Base-by-base conservation (phyloP, 2,888 invertebrate genomes). In the Odontocolon sp. region DNA sequence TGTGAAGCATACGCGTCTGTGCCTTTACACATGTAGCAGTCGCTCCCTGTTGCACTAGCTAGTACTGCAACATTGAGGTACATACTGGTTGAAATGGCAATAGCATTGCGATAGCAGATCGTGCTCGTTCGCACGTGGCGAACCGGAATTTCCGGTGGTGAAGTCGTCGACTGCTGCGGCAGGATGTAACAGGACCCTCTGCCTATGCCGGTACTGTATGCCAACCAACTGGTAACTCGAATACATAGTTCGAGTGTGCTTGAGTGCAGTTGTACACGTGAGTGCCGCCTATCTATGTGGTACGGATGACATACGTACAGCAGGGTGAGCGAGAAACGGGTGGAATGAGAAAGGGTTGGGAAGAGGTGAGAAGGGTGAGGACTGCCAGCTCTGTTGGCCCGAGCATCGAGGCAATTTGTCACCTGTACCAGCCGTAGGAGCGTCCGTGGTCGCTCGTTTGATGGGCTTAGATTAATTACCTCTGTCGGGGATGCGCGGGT, bases 401-500 rank as follows among this genome's bases (percentile, higher is more conserved):
- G 80, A 83, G 83, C 80, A 84, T 80, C 83, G 83, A 82, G 84
- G 86, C 85, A 87, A 89, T 89, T 88, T 89, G 88, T 89, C 88
- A 89, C 85, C 84, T 81, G 79, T 80, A 83, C 82, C 82, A 82
- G 82, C 81, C 80, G 80, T 71, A 78, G 80, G 79, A 76, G 82
- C 80, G 69, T 73, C 72, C 69, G 78, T 81, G 77, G 82, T 83
- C 79, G 84, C 85, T 84, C 83, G 86, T 87, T 87, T 87, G 86
- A 88, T 87, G 84, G 85, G 85, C 87, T 85, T 83, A 85, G 88
- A 88, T 88, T 89, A 89, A 89, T 89, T 88, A 87, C 85, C 85
- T 83, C 80, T 80, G 78, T 81, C 83, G 69, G 80, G 79, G 82
- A 80, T 81, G 82, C 80, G 78, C 77, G 50, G 56, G 66, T 61